Evolutionary conservation across 2,113 vertebrate genomes (phyloP), one percentile per base, ranked within the genome.

Genomic region (Cynoglossus semilaevis): DNA sequence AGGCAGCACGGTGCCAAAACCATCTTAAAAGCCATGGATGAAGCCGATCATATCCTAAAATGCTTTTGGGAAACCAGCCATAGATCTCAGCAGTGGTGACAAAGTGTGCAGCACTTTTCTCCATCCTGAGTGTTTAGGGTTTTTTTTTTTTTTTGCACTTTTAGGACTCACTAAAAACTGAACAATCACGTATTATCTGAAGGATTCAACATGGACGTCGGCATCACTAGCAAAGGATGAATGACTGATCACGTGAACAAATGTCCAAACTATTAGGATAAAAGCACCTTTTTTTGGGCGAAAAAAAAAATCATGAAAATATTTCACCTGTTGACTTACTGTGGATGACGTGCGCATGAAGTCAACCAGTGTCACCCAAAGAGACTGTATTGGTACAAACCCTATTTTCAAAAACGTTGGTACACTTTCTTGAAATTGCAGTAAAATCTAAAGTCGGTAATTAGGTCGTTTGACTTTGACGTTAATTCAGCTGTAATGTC

Each of bases 181-280:
- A 54, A 64, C 58, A 62, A 47, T 69, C 69, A 67, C 64, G 50
- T 19, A 34, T 65, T 60, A 56, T 63, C 77, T 81, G 83, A 85
- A 50, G 56, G 44, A 70, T 71, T 77, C 53, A 8, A 56, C 57
- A 45, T 52, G 63, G 61, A 43, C 19, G 50, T 22, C 22, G 8
- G 43, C 44, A 44, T 63, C 9, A 66, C 59, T 59, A 56, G 67
- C 56, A 67, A 56, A 67, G 63, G 58, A 67, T 0, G 58, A 76
- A 84, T 67, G 77, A 88, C 84, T 82, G 80, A 82, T 48, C 13
- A 65, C 44, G 70, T 76, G 81, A 69, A 74, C 37, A 76, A 87
- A 85, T 87, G 83, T 87, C 58, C 58, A 19, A 48, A 49, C 11
- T 29, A 29, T 50, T 70, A 67, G 59, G 35, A 2, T 58, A 74